These are phyloP conservation scores for Oikopleura albicans DNA, from an alignment of 23 tunicate species.

Conservation along the genomic window DNA sequence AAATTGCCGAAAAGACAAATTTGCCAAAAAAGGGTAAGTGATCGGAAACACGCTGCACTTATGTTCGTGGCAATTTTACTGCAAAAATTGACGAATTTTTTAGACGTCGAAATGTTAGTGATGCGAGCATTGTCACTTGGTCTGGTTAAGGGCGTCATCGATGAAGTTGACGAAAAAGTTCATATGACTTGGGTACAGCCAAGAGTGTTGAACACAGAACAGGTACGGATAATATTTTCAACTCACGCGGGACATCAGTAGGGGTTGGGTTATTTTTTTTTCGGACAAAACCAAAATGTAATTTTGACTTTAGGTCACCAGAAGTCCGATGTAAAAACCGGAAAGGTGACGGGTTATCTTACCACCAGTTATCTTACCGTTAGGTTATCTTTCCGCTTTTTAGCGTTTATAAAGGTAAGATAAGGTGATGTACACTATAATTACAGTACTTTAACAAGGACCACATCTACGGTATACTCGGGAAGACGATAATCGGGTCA, in stretches of 20 bases:
- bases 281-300: too few relatives aligned
- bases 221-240: conserved; percentile 23
- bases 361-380: neutral
- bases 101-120: conserved; percentile 52
- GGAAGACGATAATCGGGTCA: too few relatives aligned
- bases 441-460: too few relatives aligned
- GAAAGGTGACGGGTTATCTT: too few relatives aligned
- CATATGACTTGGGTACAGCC: conserved; percentile 98
- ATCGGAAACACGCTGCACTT: neutral
- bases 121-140: conserved; percentile 95
- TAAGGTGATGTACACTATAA: too few relatives aligned
- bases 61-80: neutral
- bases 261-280: too few relatives aligned
- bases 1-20: conserved; percentile 59
- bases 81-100: neutral
- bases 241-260: too few relatives aligned
- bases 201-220: conserved; percentile 55
- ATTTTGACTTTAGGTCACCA: too few relatives aligned
- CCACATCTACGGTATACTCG: too few relatives aligned
- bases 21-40: conserved; percentile 27
- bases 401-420: too few relatives aligned
- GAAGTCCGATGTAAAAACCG: too few relatives aligned
- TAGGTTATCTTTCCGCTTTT: neutral
- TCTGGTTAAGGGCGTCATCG: conserved; percentile 66
- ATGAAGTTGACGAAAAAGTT: conserved; percentile 68